These are phyloP conservation scores for Turnix velox DNA, from an alignment of 2,113 vertebrate species.

Conservation along the genomic window DNA sequence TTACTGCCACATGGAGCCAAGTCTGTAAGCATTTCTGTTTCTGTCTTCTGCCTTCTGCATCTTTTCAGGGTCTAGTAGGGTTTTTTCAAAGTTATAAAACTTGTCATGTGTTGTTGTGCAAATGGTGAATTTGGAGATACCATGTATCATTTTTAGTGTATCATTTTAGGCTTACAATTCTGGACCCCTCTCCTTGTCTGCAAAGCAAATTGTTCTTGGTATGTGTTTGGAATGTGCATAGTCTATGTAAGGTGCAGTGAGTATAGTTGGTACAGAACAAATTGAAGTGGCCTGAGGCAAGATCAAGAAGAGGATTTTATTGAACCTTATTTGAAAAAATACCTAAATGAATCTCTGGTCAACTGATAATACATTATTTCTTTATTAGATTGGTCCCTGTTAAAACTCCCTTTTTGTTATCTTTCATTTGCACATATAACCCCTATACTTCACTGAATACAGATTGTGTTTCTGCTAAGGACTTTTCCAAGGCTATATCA, in stretches of 20 bases:
- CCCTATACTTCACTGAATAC: background rate
- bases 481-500: background rate
- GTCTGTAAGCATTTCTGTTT: background rate
- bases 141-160: background rate
- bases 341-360: background rate
- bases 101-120: background rate
- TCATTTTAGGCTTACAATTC: background rate
- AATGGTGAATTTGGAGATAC: background rate
- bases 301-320: background rate
- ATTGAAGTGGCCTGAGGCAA: background rate
- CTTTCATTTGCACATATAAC: background rate
- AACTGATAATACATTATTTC: background rate
- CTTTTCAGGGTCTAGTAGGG: background rate
- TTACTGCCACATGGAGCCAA: slow-evolving; percentile 3
- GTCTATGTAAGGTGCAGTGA: background rate
- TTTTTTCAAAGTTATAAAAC: background rate
- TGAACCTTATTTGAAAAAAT: background rate
- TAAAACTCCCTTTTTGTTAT: background rate
- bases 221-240: background rate
- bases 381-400: background rate
- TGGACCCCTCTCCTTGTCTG: background rate
- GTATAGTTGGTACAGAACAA: background rate
- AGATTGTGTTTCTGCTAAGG: background rate
- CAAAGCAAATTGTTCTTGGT: background rate
- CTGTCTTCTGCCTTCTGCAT: background rate